A percentile compares a stretch with the other conserved stretches of the same genome.
Evolutionary conservation across 1,140 invertebrate species (phyloP).

Genomic region (Papilio polytes): DNA sequence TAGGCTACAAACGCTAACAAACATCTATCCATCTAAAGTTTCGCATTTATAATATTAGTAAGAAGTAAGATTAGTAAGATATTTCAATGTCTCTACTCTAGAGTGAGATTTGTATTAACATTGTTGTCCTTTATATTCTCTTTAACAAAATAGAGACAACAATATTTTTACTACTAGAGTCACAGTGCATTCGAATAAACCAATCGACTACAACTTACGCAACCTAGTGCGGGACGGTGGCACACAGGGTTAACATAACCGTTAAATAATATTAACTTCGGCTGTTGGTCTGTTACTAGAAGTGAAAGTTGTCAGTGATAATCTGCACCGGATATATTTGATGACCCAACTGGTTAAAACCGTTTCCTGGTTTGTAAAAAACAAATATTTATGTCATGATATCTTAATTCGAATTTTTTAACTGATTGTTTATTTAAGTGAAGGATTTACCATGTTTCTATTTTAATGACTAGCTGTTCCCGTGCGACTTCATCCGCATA

Average conservation of each 20-base stretch:
- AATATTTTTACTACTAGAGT: not conserved
- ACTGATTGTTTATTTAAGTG: not conserved
- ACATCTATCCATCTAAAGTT: too few relatives aligned
- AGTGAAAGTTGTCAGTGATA: conserved; percentile 22
- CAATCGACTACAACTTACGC: not conserved
- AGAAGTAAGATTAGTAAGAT: too few relatives aligned
- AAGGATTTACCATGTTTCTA: too few relatives aligned
- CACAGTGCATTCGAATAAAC: not conserved
- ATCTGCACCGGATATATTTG: conserved; percentile 17
- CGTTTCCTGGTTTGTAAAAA: not conserved
- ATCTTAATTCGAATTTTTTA: not conserved
- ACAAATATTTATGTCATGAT: not conserved
- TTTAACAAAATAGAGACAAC: not conserved
- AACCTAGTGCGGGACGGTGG: not conserved
- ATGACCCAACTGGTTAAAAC: not conserved
- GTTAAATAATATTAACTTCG: conserved; percentile 9
- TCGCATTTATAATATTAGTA: too few relatives aligned
- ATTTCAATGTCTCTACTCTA: too few relatives aligned
- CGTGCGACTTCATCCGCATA: too few relatives aligned
- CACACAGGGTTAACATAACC: conserved; percentile 7
- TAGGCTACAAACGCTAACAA: too few relatives aligned
- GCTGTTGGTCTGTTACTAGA: not conserved
- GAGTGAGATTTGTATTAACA: not conserved
- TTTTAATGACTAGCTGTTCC: too few relatives aligned
- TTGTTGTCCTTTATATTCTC: not conserved